Evolutionary conservation across 2,888 invertebrate genomes (phyloP), one percentile per base, ranked within the genome.

Genomic region (Empis livida): DNA sequence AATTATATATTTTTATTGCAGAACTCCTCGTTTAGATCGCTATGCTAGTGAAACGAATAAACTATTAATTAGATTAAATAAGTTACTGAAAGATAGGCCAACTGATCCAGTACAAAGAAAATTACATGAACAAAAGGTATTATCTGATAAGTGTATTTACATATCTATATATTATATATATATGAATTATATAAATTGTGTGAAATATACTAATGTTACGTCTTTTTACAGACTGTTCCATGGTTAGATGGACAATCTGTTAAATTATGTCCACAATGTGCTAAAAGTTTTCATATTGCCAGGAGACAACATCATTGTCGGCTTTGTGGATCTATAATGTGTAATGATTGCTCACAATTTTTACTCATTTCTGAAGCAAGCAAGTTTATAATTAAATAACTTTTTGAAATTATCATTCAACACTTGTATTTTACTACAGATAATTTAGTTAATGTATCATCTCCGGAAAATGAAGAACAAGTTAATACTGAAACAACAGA

Each of bases 1-100:
- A n/a, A n/a, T n/a, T n/a, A 42, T 30, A 15, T 32, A 27, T 2
- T 5, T 17, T 41, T 38, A n/a, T 43, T 42, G 59, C 48, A 71
- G 86, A 52, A 80, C 79, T 59, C 71, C 75, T 2, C 73, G 85
- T 49, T 72, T 95, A 49, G 94, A 96, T 68, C 79, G 91, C 57
- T 88, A 87, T 63, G 89, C 93, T 0, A 83, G 89, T 10, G 93
- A 96, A 71, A 96, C 95, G 2, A 99, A 99, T 67, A 95, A 93
- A 68, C 71, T 97, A 47, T 77, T 97, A 44, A 94, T 97, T 62
- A 77, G 97, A 55, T 72, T 99, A 56, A 93, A 95, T 68, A 90
- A 93, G 65, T 73, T 99, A 49, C 75, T 96, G 32, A 78, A 81
- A 56, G 84, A 89, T 63, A 78, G 85, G 68, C 88, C 93, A 6